Evolutionary conservation across 1,140 invertebrate species (phyloP).

Genomic region (Cotesia chilonis): DNA sequence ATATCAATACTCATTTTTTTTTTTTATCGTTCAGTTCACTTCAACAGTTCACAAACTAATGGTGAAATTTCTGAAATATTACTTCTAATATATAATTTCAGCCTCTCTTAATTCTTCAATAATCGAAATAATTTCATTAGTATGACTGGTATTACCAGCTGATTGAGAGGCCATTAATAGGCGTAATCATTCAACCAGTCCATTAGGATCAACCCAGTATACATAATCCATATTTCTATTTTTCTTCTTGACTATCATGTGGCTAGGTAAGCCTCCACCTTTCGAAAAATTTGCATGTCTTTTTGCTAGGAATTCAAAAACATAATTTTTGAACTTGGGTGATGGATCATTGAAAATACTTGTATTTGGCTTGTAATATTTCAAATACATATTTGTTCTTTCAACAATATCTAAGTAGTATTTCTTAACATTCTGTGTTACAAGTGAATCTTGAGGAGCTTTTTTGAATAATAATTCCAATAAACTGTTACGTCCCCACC

Average conservation of each 20-base stretch:
- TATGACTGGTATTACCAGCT: constrained; percentile 11
- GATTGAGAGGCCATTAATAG: constrained; percentile 14
- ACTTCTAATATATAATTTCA: constrained; percentile 25
- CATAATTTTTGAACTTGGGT: neutral
- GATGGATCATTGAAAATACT: neutral
- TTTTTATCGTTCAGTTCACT: too few relatives aligned
- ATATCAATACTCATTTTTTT: too few relatives aligned
- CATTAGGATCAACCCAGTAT: constrained; percentile 20
- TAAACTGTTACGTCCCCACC: too few relatives aligned
- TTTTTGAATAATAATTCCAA: constrained; percentile 24
- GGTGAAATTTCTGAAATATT: neutral
- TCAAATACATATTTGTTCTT: constrained; percentile 20
- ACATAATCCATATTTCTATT: constrained; percentile 10
- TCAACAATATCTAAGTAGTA: constrained; percentile 19
- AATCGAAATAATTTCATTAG: constrained; percentile 24
- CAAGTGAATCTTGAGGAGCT: neutral
- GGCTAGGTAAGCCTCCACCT: neutral
- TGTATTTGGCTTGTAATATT: neutral
- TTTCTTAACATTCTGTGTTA: constrained; percentile 6
- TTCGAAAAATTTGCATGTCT: neutral
- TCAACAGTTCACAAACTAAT: neutral
- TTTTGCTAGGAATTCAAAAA: neutral
- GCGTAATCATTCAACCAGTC: neutral
- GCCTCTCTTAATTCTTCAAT: constrained; percentile 24
- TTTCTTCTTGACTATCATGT: neutral